These are phyloP conservation scores for Halichoeres trimaculatus DNA, from an alignment of 2,113 vertebrate genomes.

Conservation along the genomic window DNA sequence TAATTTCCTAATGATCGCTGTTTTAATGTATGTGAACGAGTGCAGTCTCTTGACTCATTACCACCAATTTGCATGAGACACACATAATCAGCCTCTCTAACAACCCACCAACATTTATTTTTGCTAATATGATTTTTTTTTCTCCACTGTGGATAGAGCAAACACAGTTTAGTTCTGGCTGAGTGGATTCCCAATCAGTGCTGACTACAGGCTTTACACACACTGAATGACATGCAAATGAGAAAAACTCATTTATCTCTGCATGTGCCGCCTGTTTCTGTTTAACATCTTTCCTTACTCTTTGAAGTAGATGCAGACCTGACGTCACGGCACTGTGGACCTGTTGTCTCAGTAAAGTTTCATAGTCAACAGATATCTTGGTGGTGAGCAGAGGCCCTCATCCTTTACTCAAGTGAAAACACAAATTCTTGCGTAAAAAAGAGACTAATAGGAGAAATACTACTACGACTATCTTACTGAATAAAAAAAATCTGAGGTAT, in stretches of 20 bases:
- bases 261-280: conserved; percentile 23
- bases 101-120: conserved; percentile 98
- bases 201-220: conserved; percentile 48
- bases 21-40: conserved; percentile 99
- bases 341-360: conserved; percentile 12
- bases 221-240: conserved; percentile 60
- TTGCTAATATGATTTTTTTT: conserved; percentile 91
- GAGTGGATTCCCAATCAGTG: conserved; percentile 70
- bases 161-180: conserved; percentile 78
- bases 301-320: not conserved
- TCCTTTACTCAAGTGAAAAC: no score
- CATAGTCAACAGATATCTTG: not conserved
- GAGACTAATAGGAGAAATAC: no score
- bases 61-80: conserved; percentile 98
- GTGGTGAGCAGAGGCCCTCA: not conserved
- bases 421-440: no score
- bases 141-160: conserved; percentile 78
- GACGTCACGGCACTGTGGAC: not conserved
- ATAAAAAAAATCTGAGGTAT: no score
- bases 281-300: not conserved
- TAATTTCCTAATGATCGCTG: conserved; percentile 99
- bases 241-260: conserved; percentile 48
- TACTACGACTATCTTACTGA: no score
- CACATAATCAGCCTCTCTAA: conserved; percentile 94
- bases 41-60: conserved; percentile 99